Evolutionary conservation across 2,888 invertebrate genomes (phyloP), one percentile per base, ranked within the genome.

Genomic region (Beris chalybata): DNA sequence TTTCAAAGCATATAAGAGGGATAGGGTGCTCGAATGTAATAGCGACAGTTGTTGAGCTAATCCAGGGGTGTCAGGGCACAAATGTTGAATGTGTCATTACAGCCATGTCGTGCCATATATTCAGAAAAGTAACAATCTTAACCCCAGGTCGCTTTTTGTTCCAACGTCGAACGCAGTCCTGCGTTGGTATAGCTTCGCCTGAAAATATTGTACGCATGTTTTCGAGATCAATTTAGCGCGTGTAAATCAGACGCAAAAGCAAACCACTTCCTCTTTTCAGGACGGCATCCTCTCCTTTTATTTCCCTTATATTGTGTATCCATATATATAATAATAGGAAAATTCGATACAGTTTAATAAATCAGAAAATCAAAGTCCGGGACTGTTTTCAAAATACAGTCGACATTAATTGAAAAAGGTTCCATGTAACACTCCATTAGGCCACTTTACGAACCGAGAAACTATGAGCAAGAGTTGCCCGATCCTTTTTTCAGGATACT

Each of bases 41-140:
- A 65, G 63, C 64, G 69, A 69, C 69, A 69, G 67, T 69, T 69
- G 69, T 69, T 69, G 65, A 67, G 67, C 69, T 69, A 69, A 69
- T 69, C 69, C 58, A 22, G 54, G 67, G 69, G 67, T 69, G 67
- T 67, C 65, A 48, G 65, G 64, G 65, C 67, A 66, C 69, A 69
- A 69, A 69, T 69, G 69, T 69, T 69, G 61, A 69, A 67, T 65
- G 58, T 69, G 54, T 66, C 66, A 66, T 69, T 69, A 58, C 30
- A 15, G 50, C 52, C 52, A 61, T 38, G 38, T 15, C 50, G 61
- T 52, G 50, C 50, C 61, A 22, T 22, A 22, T 22, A 22, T 22
- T 22, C 22, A 50, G 61, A 32, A 38, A 7, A 11, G 61, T 61
- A 50, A 43, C 43, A 38, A 38, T 38, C 9, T 38, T 38, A 7